Percentiles rank a stretch among this genome's conserved stretches.
Evolutionary conservation across 2,113 vertebrate genomes (phyloP).

Genomic region (Octodon degus): DNA sequence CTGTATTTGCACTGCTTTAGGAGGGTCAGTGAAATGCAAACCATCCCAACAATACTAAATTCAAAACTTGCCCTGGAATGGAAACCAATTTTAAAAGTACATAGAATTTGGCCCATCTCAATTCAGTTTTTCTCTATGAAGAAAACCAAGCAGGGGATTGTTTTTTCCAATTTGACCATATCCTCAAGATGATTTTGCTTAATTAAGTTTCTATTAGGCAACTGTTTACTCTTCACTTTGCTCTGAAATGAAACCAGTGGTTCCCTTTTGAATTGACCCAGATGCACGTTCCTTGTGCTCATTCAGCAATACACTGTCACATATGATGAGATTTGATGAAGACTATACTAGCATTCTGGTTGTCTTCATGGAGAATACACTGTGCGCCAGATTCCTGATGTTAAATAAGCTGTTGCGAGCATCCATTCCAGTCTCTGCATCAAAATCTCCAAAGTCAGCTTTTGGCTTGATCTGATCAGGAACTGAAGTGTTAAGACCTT

Average conservation of each 20-base stretch:
- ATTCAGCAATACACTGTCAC: not conserved
- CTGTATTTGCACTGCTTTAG: not conserved
- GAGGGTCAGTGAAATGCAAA: not conserved
- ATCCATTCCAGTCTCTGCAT: not conserved
- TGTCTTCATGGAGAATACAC: not conserved
- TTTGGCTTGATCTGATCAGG: not conserved
- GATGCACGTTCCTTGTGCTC: not conserved
- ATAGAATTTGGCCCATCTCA: not conserved
- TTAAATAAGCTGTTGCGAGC: not conserved
- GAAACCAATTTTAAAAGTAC: constrained; percentile 19
- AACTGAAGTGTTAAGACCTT: not conserved
- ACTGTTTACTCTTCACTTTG: not conserved
- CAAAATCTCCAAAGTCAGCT: not conserved
- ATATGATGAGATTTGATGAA: not conserved
- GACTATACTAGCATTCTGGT: not conserved
- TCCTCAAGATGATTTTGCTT: not conserved
- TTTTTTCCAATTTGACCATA: constrained; percentile 20
- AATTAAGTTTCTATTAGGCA: not conserved
- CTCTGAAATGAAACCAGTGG: constrained; percentile 4
- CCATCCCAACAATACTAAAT: not conserved
- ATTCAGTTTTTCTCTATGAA: not conserved
- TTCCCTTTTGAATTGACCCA: constrained; percentile 4
- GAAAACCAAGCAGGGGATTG: not conserved
- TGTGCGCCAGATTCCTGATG: too few relatives aligned
- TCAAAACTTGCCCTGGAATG: not conserved